phyloP scores from a whole-genome alignment of 2,888 invertebrate species.

The Nipponacmea schrenckii region DNA sequence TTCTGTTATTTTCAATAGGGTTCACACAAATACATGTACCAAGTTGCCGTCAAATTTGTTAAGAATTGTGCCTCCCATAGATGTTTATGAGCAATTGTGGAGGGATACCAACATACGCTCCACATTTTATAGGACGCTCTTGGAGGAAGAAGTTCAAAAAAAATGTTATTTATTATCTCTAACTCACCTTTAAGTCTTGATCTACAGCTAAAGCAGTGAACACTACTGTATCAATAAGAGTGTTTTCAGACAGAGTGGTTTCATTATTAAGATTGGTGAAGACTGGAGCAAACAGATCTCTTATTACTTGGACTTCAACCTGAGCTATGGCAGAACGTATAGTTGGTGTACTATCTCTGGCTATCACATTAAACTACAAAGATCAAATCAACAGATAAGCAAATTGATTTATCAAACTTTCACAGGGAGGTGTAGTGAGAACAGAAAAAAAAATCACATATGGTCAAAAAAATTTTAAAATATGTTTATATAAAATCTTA shows the following conservation, averaged over 20 bases:
- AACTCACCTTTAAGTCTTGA: constrained; percentile 30
- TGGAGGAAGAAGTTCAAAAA: too few species aligned
- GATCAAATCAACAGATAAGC: constrained; percentile 27
- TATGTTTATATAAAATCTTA: constrained; percentile 41
- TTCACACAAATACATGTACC: too few species aligned
- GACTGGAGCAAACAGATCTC: constrained; percentile 45
- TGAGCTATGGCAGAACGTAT: constrained; percentile 32
- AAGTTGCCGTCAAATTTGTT: too few species aligned
- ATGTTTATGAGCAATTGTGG: too few species aligned
- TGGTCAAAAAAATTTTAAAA: too few species aligned
- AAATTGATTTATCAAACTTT: constrained; percentile 42
- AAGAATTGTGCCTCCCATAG: too few species aligned
- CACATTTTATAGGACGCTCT: too few species aligned
- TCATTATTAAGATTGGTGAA: constrained; percentile 48
- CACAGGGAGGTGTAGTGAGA: too few species aligned
- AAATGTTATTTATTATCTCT: too few species aligned
- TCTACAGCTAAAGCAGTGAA: constrained; percentile 46
- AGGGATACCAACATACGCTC: too few species aligned
- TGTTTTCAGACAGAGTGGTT: constrained; percentile 46
- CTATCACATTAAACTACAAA: constrained; percentile 9
- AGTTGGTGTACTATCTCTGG: not conserved
- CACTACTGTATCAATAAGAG: constrained; percentile 39
- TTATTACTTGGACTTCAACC: constrained; percentile 49
- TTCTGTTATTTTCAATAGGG: too few species aligned
- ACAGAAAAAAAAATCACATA: too few species aligned